Evolutionary conservation across 2,888 invertebrate genomes (phyloP).

Genomic region (Dione vanillae): DNA sequence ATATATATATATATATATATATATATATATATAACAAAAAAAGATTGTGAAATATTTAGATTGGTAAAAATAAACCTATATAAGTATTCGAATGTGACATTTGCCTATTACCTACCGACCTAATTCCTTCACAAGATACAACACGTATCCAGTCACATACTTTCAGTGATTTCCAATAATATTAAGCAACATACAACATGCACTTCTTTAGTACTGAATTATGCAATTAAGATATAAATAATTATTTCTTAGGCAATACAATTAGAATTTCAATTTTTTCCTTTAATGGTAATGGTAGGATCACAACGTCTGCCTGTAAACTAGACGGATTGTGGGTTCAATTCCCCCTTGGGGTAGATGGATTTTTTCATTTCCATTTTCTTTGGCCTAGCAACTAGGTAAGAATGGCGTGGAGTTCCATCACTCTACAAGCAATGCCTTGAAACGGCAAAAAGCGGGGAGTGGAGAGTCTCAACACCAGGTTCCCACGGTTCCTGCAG

Average conservation of each 20-base stretch:
- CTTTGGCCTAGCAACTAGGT: too few species aligned
- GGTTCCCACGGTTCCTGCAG: too few species aligned
- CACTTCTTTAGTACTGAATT: conserved; percentile 13
- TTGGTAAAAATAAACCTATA: not conserved
- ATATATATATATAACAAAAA: not conserved
- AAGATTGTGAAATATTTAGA: not conserved
- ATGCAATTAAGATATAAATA: conserved; percentile 19
- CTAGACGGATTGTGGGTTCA: too few species aligned
- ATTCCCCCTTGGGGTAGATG: too few species aligned
- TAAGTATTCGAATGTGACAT: conserved; percentile 14
- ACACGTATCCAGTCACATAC: conserved; percentile 12
- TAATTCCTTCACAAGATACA: conserved; percentile 23
- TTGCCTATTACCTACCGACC: conserved; percentile 21
- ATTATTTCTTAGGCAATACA: not conserved
- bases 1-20: not conserved
- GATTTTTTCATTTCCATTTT: too few species aligned
- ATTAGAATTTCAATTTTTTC: not conserved
- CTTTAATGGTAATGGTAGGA: not conserved
- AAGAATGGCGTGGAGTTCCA: too few species aligned
- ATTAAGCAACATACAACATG: conserved; percentile 23
- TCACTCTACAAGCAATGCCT: too few species aligned
- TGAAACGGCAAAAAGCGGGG: too few species aligned
- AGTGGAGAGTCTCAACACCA: too few species aligned
- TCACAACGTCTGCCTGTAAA: too few species aligned
- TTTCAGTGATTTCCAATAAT: not conserved